Percentiles rank a stretch among this genome's conserved stretches.
These are phyloP conservation scores for Ceryle rudis DNA, from an alignment of 2,797 vertebrate species.

Conservation along the genomic window DNA sequence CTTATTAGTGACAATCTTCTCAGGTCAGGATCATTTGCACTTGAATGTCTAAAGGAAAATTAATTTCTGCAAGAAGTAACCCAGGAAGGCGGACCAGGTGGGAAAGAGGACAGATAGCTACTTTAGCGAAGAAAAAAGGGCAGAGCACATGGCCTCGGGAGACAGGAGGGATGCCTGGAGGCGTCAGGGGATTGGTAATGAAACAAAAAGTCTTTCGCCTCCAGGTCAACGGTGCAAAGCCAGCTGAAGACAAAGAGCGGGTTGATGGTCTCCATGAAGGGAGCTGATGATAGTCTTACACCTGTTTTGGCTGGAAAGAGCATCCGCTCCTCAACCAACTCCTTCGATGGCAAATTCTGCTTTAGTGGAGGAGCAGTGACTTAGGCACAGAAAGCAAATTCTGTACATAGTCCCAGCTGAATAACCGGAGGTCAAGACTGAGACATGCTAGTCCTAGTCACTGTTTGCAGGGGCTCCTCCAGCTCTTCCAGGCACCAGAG, in stretches of 20 bases:
- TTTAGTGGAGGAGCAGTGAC: background rate
- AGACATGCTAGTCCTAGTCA: background rate
- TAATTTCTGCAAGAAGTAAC: conserved; percentile 18
- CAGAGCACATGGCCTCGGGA: background rate
- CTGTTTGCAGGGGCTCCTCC: background rate
- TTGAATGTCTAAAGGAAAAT: background rate
- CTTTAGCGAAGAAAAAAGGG: background rate
- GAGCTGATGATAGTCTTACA: background rate
- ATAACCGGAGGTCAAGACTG: background rate
- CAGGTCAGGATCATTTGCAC: background rate
- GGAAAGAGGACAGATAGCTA: background rate
- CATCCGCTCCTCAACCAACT: background rate
- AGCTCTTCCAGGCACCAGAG: background rate
- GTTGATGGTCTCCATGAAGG: background rate
- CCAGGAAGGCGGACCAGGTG: background rate
- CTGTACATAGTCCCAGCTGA: background rate
- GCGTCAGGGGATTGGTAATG: background rate
- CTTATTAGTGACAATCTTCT: background rate
- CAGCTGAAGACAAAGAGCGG: background rate
- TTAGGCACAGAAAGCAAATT: background rate
- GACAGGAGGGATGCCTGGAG: background rate
- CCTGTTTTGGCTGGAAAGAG: background rate
- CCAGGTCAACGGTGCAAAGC: background rate
- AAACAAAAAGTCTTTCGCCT: background rate
- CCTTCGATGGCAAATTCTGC: background rate